Conservation (phyloP, 2,888 invertebrate species). For the Ypsolopha sequella region DNA sequence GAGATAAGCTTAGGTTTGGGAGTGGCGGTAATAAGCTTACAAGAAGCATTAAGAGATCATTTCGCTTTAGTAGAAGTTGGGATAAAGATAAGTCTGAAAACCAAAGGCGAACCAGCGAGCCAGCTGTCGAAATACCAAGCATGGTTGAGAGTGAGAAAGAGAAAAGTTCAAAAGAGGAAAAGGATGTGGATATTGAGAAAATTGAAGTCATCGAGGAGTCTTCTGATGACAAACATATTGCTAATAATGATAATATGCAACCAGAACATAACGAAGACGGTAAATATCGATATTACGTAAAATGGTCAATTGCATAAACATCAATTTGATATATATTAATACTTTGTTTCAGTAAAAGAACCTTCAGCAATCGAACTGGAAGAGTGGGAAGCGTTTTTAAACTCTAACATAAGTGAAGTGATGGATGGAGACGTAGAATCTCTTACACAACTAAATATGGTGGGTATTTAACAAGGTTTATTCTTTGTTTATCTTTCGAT, state of each 20-base stretch:
- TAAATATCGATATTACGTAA: conserved; percentile 14
- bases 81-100: conserved; percentile 53
- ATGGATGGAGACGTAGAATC: conserved; percentile 84
- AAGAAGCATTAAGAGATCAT: conserved; percentile 60
- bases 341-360: conserved; percentile 40
- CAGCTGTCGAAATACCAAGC: conserved; percentile 41
- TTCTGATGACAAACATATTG: conserved; percentile 47
- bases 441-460: conserved; percentile 77
- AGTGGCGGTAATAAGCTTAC: conserved; percentile 59
- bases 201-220: conserved; percentile 55
- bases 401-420: conserved; percentile 85
- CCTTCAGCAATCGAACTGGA: conserved; percentile 83
- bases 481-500: too few relatives aligned
- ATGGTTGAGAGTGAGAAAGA: conserved; percentile 32
- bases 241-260: conserved; percentile 45
- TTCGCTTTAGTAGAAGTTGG: conserved; percentile 58
- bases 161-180: conserved; percentile 50
- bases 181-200: conserved; percentile 54
- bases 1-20: conserved; percentile 57
- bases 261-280: conserved; percentile 44
- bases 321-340: too few relatives aligned
- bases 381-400: conserved; percentile 88
- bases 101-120: conserved; percentile 58
- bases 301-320: not conserved
- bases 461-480: conserved; percentile 24